phyloP scores from a whole-genome alignment of 2,113 vertebrate species.

The Thamnophis sirtalis region DNA sequence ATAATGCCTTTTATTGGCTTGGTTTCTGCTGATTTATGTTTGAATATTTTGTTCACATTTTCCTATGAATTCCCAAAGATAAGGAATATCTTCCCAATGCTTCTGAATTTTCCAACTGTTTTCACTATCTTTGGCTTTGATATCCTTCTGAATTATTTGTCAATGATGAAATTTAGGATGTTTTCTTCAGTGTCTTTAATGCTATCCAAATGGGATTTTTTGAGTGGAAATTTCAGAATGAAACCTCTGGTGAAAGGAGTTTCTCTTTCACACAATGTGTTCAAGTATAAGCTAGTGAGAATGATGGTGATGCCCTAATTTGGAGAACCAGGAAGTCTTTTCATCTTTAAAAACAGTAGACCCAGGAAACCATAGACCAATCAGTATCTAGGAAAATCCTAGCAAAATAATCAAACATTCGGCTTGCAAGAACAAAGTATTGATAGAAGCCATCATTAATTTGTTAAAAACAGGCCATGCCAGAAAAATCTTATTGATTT shows the following conservation, averaged over 20 bases:
- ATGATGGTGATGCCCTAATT: not conserved
- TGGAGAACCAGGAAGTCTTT: not conserved
- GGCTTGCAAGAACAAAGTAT: not conserved
- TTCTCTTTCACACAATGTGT: not conserved
- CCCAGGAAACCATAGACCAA: not conserved
- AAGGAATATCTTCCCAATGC: too few species aligned
- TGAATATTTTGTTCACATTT: not conserved
- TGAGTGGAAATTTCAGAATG: not conserved
- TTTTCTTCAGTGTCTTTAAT: not conserved
- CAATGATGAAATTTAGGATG: not conserved
- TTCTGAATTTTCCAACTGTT: not conserved
- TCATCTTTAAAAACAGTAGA: not conserved
- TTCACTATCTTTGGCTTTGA: not conserved
- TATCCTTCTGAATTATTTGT: not conserved
- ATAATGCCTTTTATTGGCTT: not conserved
- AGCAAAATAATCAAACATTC: not conserved
- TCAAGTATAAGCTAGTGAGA: not conserved
- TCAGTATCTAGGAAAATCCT: not conserved
- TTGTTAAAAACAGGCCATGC: not conserved
- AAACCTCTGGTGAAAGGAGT: not conserved
- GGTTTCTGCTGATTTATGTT: not conserved
- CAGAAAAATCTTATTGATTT: not conserved
- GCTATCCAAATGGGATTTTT: not conserved
- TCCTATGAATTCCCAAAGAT: not conserved
- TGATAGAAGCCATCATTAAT: not conserved